These are phyloP conservation scores for Diglossa cyanea DNA, from an alignment of 2,797 vertebrate species.

Conservation along the genomic window DNA sequence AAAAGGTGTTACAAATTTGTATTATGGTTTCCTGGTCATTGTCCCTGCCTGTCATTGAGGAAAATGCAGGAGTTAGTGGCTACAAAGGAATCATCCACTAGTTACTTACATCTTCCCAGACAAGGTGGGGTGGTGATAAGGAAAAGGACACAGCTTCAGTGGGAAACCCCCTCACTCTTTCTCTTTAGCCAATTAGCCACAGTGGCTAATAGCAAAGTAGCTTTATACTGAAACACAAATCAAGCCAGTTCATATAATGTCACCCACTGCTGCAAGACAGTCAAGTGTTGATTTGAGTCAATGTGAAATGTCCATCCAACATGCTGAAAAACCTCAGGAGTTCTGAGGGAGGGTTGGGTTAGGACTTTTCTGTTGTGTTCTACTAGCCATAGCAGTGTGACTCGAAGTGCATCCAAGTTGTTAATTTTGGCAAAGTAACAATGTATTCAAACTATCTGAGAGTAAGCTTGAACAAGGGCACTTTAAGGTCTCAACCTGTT, in stretches of 20 bases:
- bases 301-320: not conserved
- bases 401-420: not conserved
- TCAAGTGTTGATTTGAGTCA: not conserved
- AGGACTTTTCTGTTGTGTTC: not conserved
- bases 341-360: not conserved
- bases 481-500: not conserved
- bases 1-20: not conserved
- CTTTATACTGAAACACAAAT: not conserved
- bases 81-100: not conserved
- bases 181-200: not conserved
- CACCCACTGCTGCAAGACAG: fast-evolving
- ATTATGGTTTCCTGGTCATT: not conserved
- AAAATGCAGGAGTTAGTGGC: not conserved
- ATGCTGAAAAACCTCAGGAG: not conserved
- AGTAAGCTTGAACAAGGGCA: not conserved
- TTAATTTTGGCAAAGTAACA: not conserved
- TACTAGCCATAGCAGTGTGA: not conserved
- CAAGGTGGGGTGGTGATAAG: not conserved
- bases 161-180: not conserved
- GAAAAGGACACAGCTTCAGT: not conserved
- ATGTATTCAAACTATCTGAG: not conserved
- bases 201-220: not conserved
- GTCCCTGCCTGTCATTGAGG: not conserved
- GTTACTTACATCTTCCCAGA: not conserved
- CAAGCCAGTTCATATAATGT: not conserved